Evolutionary conservation across 1,140 invertebrate genomes (phyloP).

Genomic region (Choristoneura fumiferana): DNA sequence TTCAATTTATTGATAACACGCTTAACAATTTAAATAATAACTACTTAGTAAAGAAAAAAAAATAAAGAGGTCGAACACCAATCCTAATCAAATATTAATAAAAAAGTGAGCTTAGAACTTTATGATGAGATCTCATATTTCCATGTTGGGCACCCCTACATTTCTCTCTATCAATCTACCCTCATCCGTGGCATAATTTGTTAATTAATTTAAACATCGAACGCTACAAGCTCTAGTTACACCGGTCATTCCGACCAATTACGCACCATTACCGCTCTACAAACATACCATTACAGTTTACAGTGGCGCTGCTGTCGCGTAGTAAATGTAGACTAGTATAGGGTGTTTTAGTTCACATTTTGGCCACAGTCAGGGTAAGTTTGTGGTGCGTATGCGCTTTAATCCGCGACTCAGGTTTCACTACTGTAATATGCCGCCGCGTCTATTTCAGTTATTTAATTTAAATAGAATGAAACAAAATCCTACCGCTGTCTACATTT

Average conservation of each 20-base stretch:
- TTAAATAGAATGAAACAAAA: too few relatives aligned
- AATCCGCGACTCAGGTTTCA: slow-evolving; percentile 3
- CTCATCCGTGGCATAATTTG: slow-evolving; percentile 12
- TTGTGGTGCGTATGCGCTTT: neutral
- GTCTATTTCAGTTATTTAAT: too few relatives aligned
- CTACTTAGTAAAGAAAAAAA: too few relatives aligned
- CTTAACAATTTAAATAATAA: too few relatives aligned
- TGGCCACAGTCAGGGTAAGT: neutral
- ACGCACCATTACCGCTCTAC: slow-evolving; percentile 10
- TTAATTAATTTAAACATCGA: slow-evolving; percentile 19
- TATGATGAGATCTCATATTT: too few relatives aligned
- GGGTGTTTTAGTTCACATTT: too few relatives aligned
- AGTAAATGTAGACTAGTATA: neutral
- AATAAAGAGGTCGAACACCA: too few relatives aligned
- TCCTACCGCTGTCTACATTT: too few relatives aligned
- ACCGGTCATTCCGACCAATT: slow-evolving; percentile 20
- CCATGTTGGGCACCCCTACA: too few relatives aligned
- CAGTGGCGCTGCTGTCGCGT: neutral
- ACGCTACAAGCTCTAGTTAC: slow-evolving; percentile 1
- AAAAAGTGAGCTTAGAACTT: too few relatives aligned
- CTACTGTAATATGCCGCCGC: neutral
- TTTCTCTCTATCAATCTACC: neutral
- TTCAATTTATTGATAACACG: too few relatives aligned
- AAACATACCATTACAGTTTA: neutral
- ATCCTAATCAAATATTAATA: too few relatives aligned